Percentiles rank a stretch among this genome's conserved stretches.
Conservation (phyloP, 2,797 vertebrate genomes). For the Tokudaia muenninki region DNA sequence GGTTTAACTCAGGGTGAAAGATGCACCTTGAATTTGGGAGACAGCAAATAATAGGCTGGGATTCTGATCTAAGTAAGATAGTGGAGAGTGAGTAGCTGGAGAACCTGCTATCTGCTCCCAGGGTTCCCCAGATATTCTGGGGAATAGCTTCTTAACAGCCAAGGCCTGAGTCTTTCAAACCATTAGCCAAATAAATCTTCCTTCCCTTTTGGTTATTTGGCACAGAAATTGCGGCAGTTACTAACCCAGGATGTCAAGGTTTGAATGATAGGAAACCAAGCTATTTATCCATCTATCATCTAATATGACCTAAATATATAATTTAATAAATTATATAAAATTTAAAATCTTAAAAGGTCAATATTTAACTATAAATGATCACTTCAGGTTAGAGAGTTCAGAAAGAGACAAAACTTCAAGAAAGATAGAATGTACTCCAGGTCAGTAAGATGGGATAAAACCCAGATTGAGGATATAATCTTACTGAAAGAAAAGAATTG, state of each 20-base stretch:
- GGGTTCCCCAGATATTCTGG: background rate
- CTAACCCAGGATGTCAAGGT: background rate
- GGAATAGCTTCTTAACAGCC: background rate
- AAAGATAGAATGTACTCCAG: background rate
- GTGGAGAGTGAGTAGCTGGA: too few species aligned
- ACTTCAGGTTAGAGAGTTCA: background rate
- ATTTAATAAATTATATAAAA: background rate
- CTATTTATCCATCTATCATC: background rate
- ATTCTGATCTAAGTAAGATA: background rate
- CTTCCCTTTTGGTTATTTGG: background rate
- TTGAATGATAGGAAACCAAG: background rate
- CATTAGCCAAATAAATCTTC: background rate
- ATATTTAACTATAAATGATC: background rate
- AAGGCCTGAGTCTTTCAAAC: background rate
- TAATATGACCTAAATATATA: background rate
- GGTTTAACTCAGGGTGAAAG: background rate
- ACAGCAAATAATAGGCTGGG: background rate
- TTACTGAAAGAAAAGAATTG: constrained; percentile 9
- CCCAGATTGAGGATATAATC: background rate
- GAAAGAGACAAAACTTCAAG: background rate
- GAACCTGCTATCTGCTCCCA: background rate
- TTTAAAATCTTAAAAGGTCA: background rate
- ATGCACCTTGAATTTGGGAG: background rate
- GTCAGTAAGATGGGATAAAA: background rate
- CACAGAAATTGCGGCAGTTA: background rate